A percentile compares a stretch with the other conserved stretches of the same genome.
phyloP scores from a whole-genome alignment of 2,113 vertebrate species.

The Himantopus leucocephalus region DNA sequence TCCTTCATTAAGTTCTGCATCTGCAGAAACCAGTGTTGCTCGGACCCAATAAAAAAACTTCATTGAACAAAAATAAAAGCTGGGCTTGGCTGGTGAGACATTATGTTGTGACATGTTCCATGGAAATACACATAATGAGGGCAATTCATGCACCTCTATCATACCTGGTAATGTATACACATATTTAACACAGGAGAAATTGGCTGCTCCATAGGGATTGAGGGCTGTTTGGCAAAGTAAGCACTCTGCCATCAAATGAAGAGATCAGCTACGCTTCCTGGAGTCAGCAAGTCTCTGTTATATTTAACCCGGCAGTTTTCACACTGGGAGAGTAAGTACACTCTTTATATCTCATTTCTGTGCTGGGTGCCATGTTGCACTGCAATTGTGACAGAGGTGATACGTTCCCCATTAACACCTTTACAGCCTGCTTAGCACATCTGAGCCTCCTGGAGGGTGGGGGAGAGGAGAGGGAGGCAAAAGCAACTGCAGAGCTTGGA shows the following conservation, averaged over 20 bases:
- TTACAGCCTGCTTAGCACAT: slow-evolving; percentile 46
- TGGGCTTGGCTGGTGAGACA: background rate
- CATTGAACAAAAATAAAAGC: background rate
- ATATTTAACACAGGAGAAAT: background rate
- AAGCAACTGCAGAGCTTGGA: background rate
- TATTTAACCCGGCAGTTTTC: slow-evolving; percentile 40
- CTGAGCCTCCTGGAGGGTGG: background rate
- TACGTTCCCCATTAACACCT: slow-evolving; percentile 35
- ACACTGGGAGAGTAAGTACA: slow-evolving; percentile 13
- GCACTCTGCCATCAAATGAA: slow-evolving; percentile 33
- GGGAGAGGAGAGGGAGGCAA: background rate
- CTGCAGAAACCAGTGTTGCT: background rate
- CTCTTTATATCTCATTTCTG: slow-evolving; percentile 26
- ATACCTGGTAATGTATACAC: background rate
- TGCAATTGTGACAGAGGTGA: slow-evolving; percentile 28
- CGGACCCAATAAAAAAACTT: background rate
- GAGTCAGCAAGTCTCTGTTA: background rate
- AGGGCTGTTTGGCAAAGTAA: slow-evolving; percentile 25
- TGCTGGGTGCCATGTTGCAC: slow-evolving; percentile 1
- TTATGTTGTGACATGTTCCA: background rate
- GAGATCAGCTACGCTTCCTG: background rate
- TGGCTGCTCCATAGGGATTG: background rate
- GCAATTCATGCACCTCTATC: background rate
- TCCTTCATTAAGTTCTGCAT: background rate
- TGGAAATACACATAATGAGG: background rate